Base-by-base conservation (phyloP, 2,888 invertebrate species). In the Dorcus hopei region DNA sequence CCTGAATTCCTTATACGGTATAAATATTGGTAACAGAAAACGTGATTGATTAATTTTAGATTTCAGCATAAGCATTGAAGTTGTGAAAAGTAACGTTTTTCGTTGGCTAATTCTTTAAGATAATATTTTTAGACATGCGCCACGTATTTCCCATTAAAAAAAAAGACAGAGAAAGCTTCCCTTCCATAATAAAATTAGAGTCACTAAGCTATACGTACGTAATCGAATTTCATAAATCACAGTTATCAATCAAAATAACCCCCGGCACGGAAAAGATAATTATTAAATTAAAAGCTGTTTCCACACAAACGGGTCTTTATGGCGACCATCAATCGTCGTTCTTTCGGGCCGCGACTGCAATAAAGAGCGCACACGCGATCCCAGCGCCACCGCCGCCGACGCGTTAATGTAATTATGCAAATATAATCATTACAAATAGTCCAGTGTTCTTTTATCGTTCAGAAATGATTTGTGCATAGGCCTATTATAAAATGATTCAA, bases 281-380 rank as follows among this genome's bases (percentile, higher is more conserved):
- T 71, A 73, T 73, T 72, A 70, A 72, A 72, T 73, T 73, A 73
- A 72, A 70, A 68, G 65, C 69, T 61, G 70, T 70, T 72, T 72
- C 70, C 70, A 68, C 71, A 70, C 67, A 68, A 71, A 64, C 68
- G 68, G 65, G 64, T 67, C 68, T 70, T 70, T 68, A 68, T 69
- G 62, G 58, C 65, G 59, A 64, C 66, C 68, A 72, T 72, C 69
- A 73, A 71, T 71, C 70, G 68, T 65, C 59, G 68, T 66, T 69
- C 65, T 63, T 65, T 64, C 61, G 51, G 59, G 54, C 40, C 33
- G 11, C 23, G 61, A 62, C 23, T 45, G 45, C 26, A 45, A 45
- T 45, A 45, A 45, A 45, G 45, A 45, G 14, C 45, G 19, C 14
- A 51, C 51, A 52, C 55, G 61, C 61, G 61, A 55, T 50, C 14